These are phyloP conservation scores for Turdus rufiventris DNA, from an alignment of 2,113 vertebrate genomes.

Conservation along the genomic window DNA sequence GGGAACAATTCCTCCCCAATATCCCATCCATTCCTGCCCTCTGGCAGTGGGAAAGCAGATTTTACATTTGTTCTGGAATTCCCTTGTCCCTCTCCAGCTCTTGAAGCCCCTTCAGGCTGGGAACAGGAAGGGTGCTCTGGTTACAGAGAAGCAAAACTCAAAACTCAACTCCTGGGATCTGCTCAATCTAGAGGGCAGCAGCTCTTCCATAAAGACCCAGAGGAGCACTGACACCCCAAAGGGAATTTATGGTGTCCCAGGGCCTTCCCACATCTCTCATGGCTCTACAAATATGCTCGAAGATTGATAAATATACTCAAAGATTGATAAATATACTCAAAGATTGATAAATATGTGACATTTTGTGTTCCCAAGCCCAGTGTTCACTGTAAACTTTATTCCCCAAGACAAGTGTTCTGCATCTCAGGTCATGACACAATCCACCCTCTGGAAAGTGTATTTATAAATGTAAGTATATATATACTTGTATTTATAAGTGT, in stretches of 20 bases:
- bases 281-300: too few relatives aligned
- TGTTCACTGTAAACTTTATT: neutral
- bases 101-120: neutral
- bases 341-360: neutral
- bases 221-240: neutral
- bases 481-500: neutral
- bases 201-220: neutral
- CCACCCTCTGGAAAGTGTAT: neutral
- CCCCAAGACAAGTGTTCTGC: neutral
- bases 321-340: too few relatives aligned
- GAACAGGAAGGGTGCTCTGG: neutral
- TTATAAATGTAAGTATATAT: neutral
- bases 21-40: neutral
- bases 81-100: neutral
- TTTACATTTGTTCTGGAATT: neutral
- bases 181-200: neutral
- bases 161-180: neutral
- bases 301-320: neutral
- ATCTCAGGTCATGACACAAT: neutral
- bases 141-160: neutral
- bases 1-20: too few relatives aligned
- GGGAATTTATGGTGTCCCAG: neutral
- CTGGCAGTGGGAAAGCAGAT: neutral
- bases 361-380: neutral
- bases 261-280: accelerated